Base-by-base conservation (phyloP, 2,888 invertebrate species). In the Dryomyza anilis region DNA sequence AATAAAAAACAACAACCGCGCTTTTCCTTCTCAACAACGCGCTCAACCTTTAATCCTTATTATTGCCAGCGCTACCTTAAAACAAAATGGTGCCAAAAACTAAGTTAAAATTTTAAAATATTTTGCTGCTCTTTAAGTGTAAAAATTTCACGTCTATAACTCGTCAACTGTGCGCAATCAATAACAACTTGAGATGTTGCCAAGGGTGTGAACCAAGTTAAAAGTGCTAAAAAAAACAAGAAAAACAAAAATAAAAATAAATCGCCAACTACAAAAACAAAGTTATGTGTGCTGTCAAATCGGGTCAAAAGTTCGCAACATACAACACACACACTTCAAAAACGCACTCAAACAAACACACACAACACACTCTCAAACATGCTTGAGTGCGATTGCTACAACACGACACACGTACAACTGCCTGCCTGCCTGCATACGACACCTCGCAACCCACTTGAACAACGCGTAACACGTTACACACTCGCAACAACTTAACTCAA, bases 261-360 rank as follows among this genome's bases (percentile, higher is more conserved):
- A n/a, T n/a, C n/a, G n/a, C n/a, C n/a, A n/a, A n/a, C n/a, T n/a
- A 30, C 29, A 63, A 29, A 30, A 29, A 61, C 14, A 52, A 60
- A 29, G 29, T 30, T 43, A 46, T 43, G 53, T 50, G 59, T 59
- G 39, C 46, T 72, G 68, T 72, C 60, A 70, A 72, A 78, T 79
- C 75, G 75, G 80, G 80, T 79, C 79, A 79, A 79, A 79, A 80
- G 79, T 79, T 78, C 77, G 79, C 74, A 70, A 55, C 19, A 16
- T 25, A 21, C 36, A 36, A 56, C 30, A 27, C 29, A 65, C 63
- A 59, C 52, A 59, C n/a, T 43, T 19, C 23, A 39, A 36, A 60
- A 21, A 30, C 43, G 8, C 33, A n/a, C 25, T 6, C 10, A 2
- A 23, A 29, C 43, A 21, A 16, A 23, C 5, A 27, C 23, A 30